Percentiles rank a stretch among this genome's conserved stretches.
phyloP scores from a whole-genome alignment of 2,113 vertebrate genomes.

The Ptilonorhynchus violaceus region DNA sequence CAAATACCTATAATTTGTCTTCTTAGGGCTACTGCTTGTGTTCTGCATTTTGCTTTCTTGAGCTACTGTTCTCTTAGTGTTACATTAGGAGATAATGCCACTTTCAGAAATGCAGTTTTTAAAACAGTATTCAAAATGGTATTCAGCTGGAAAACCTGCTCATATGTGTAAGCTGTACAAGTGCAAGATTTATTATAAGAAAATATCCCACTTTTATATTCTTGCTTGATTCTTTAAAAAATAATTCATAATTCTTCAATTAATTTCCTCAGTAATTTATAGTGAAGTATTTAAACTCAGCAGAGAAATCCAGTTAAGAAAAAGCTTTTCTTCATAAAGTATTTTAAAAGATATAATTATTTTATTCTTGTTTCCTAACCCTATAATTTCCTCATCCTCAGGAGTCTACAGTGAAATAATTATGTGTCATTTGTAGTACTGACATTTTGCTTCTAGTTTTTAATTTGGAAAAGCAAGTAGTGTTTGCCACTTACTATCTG shows the following conservation, averaged over 20 bases:
- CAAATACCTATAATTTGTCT: background rate
- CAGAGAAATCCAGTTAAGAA: background rate
- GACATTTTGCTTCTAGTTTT: slow-evolving; percentile 10
- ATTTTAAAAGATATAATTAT: slow-evolving; percentile 16
- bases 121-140: background rate
- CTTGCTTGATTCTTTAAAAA: background rate
- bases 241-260: background rate
- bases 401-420: background rate
- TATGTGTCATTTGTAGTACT: background rate
- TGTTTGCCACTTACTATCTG: background rate
- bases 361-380: background rate
- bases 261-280: background rate
- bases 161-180: background rate
- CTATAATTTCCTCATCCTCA: slow-evolving; percentile 5
- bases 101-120: background rate
- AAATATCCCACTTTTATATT: background rate
- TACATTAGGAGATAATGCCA: background rate
- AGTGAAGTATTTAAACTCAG: background rate
- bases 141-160: background rate
- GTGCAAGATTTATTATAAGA: background rate
- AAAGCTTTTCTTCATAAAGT: background rate
- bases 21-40: background rate
- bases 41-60: background rate
- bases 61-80: background rate
- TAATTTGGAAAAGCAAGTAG: background rate